Base-by-base conservation (phyloP, 2,113 vertebrate genomes). In the Calypte anna region DNA sequence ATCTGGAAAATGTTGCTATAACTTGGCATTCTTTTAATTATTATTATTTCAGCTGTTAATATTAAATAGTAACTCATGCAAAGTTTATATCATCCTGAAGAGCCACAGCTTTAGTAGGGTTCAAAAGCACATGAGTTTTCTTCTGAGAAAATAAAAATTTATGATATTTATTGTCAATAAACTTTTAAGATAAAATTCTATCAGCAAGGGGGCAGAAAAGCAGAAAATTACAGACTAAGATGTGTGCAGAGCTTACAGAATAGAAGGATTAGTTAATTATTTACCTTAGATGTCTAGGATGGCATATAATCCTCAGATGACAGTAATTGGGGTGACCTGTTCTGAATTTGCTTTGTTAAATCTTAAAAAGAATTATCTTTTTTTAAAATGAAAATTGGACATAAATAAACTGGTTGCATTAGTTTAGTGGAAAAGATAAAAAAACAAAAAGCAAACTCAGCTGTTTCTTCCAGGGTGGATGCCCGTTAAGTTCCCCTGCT, bases 131-230 rank as follows among this genome's bases (percentile, higher is more conserved):
- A 30, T 69, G 76, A n/a, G 62, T n/a, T 92, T 96, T 92, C 44
- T 91, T 68, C 51, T 74, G 36, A 63, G 75, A 86, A 94, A 84
- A 90, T 85, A 86, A 82, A 94, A 94, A 82, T 30, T 54, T 80
- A 73, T 63, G 67, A 25, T 92, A 94, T 96, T 97, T 93, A 79
- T 61, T 95, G 62, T 95, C 88, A 96, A 59, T 93, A 97, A 96
- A 91, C 68, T 94, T 91, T 75, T 80, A 83, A 69, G 46, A 83
- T 92, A 73, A 86, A 97, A 96, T 92, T 92, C 31, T 91, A 88
- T 85, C 94, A 96, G 82, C 76, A 95, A 96, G 80, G 72, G 75
- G 58, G 82, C 62, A 96, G 82, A 92, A 97, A 97, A 94, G 91
- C 50, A 93, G 95, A 96, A 97, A 96, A 97, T 94, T 94, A 91